Evolutionary conservation across 2,113 vertebrate genomes (phyloP).

Genomic region (Danionella cerebrum): DNA sequence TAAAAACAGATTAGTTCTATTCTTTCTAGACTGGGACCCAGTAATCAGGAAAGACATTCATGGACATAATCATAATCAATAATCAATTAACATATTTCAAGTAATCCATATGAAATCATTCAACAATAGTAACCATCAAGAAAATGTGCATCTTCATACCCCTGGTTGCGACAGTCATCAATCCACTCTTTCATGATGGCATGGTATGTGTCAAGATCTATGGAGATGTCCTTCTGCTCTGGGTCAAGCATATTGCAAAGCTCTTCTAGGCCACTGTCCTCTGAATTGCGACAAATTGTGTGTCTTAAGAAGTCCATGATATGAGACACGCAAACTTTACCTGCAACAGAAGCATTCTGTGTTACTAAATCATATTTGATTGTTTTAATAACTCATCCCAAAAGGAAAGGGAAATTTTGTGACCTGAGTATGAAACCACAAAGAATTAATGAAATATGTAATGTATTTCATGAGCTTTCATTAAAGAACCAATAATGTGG

Average conservation of each 20-base stretch:
- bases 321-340: constrained; percentile 79
- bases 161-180: constrained; percentile 66
- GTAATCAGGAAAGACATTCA: too few species aligned
- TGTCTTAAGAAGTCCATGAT: constrained; percentile 78
- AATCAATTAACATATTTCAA: background rate
- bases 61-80: background rate
- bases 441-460: too few species aligned
- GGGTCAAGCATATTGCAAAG: constrained; percentile 83
- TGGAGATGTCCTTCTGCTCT: constrained; percentile 69
- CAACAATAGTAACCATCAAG: too few species aligned
- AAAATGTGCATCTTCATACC: constrained; percentile 49
- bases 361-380: too few species aligned
- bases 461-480: too few species aligned
- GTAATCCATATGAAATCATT: background rate
- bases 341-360: constrained; percentile 45
- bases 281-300: constrained; percentile 66
- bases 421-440: too few species aligned
- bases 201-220: constrained; percentile 78
- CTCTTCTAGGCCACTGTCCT: constrained; percentile 76
- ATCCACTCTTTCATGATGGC: constrained; percentile 81
- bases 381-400: too few species aligned
- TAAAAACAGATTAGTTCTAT: too few species aligned
- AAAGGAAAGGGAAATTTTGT: too few species aligned
- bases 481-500: too few species aligned
- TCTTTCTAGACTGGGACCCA: too few species aligned